phyloP scores from a whole-genome alignment of 2,888 invertebrate genomes.

The Hesperia comma region DNA sequence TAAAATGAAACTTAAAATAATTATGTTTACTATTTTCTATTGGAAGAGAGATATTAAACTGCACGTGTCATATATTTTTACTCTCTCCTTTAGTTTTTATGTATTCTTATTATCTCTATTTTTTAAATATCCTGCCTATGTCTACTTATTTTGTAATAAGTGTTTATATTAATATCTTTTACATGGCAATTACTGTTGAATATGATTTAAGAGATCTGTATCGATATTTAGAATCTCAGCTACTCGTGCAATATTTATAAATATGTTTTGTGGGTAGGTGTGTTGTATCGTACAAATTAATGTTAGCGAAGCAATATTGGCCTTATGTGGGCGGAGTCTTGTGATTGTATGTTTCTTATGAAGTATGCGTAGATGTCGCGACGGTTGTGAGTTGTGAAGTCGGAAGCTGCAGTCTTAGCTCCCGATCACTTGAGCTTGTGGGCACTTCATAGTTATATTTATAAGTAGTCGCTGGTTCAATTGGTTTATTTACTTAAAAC shows the following conservation, averaged over 20 bases:
- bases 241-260: constrained; percentile 14
- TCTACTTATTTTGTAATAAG: no score
- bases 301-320: constrained; percentile 11
- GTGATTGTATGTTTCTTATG: constrained; percentile 75
- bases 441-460: constrained; percentile 19
- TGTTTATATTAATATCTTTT: no score
- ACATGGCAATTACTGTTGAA: no score
- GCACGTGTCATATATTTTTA: no score
- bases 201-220: constrained; percentile 4
- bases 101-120: no score
- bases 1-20: no score
- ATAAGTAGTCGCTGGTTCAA: background rate
- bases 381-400: constrained; percentile 51
- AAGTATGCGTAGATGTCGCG: constrained; percentile 57
- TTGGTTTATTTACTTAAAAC: no score
- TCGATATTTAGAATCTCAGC: constrained; percentile 13
- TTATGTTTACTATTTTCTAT: no score
- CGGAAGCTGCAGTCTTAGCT: constrained; percentile 45
- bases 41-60: no score
- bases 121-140: no score
- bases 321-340: constrained; percentile 45
- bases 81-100: no score
- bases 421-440: constrained; percentile 39
- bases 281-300: constrained; percentile 16
- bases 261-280: constrained; percentile 8